phyloP scores from a whole-genome alignment of 1,140 invertebrate genomes.

The Pseudomyrmex sp. region DNA sequence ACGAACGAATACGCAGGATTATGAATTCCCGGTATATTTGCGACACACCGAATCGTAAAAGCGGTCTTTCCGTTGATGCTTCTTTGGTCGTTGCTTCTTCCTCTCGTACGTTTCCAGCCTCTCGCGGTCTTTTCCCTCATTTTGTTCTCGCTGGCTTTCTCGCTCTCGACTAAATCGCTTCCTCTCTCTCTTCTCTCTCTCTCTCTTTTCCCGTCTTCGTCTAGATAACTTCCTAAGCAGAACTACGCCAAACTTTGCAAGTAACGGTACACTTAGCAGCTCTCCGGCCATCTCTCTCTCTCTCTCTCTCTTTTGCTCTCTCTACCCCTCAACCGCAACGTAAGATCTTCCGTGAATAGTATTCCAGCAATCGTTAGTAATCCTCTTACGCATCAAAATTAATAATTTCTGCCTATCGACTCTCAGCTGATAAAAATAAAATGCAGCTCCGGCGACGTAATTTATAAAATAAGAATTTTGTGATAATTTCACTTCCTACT shows the following conservation, averaged over 20 bases:
- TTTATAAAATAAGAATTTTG: too few species aligned
- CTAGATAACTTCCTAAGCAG: slow-evolving; percentile 50
- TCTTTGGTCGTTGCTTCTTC: slow-evolving; percentile 14
- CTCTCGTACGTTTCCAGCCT: slow-evolving; percentile 2
- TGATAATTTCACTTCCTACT: background rate
- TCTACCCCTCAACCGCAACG: background rate
- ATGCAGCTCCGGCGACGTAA: background rate
- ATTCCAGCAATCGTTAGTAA: slow-evolving; percentile 47
- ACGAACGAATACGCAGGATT: slow-evolving; percentile 16
- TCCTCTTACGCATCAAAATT: slow-evolving; percentile 9
- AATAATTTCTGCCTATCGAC: background rate
- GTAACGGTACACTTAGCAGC: slow-evolving; percentile 55
- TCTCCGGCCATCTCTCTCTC: background rate
- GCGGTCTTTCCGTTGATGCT: background rate
- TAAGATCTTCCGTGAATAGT: slow-evolving; percentile 51
- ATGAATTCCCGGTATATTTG: slow-evolving; percentile 9
- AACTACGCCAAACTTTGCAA: slow-evolving; percentile 66
- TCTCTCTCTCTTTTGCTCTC: background rate
- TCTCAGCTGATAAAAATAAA: slow-evolving; percentile 3
- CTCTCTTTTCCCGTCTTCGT: slow-evolving; percentile 19
- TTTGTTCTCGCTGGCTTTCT: slow-evolving; percentile 24
- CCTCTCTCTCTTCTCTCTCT: slow-evolving; percentile 27
- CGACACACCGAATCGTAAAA: slow-evolving; percentile 35
- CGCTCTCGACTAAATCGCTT: slow-evolving; percentile 20
- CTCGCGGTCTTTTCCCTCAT: slow-evolving; percentile 18